A percentile compares a stretch with the other conserved stretches of the same genome.
Conservation (phyloP, 2,113 vertebrate species). For the Chaetodon trifascialis region DNA sequence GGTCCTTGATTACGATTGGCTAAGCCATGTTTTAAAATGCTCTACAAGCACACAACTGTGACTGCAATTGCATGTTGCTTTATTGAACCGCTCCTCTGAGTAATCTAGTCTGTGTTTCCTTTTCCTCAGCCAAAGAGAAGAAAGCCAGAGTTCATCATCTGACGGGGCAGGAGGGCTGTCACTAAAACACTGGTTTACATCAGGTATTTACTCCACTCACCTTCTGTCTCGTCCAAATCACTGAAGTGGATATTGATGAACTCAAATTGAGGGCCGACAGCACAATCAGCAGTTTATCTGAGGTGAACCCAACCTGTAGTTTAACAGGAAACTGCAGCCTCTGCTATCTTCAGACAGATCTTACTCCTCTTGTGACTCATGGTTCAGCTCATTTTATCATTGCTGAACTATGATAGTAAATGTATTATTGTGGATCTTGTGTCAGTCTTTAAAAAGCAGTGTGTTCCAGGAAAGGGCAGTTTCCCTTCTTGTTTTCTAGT, state of each 20-base stretch:
- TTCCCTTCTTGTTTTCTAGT: neutral
- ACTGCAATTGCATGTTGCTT: too few species aligned
- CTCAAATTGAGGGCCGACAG: neutral
- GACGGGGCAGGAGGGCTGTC: constrained; percentile 32
- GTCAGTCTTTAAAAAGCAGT: neutral
- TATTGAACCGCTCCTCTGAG: too few species aligned
- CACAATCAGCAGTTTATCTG: neutral
- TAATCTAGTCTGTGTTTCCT: constrained; percentile 25
- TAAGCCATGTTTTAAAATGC: too few species aligned
- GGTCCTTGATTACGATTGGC: too few species aligned
- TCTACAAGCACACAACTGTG: too few species aligned
- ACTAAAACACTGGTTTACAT: constrained; percentile 38
- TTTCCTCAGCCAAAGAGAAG: constrained; percentile 47
- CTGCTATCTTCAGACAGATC: neutral
- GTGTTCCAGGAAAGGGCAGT: too few species aligned
- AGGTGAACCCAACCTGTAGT: neutral
- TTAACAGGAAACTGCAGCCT: neutral
- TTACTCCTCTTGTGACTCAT: neutral
- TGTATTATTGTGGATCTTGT: neutral
- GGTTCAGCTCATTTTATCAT: neutral
- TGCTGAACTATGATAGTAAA: neutral
- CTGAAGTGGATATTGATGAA: neutral
- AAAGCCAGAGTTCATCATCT: constrained; percentile 40
- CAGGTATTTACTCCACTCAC: constrained; percentile 45
- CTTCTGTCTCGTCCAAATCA: neutral